Conservation (phyloP, 1,140 invertebrate genomes). For the Drosophila virilis region DNA sequence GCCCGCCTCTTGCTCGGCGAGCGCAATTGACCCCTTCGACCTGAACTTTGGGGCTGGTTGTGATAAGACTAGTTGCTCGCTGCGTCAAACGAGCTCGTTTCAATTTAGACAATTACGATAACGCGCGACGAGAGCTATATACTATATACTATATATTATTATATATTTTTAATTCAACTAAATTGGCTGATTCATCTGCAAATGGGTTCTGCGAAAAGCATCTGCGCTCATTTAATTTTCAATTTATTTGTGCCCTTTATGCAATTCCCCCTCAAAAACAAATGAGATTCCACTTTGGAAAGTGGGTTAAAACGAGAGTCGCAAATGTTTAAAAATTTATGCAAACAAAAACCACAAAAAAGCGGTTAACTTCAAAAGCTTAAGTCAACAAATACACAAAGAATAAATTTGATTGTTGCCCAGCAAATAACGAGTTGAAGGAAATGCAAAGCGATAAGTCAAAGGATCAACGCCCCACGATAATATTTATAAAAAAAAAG, state of each 20-base stretch:
- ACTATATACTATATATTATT: constrained; percentile 39
- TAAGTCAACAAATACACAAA: constrained; percentile 52
- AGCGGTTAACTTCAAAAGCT: constrained; percentile 47
- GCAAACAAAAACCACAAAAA: constrained; percentile 23
- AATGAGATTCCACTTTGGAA: constrained; percentile 40
- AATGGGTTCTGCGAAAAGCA: constrained; percentile 35
- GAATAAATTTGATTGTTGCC: constrained; percentile 70
- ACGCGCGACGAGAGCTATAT: constrained; percentile 20
- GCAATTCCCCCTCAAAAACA: constrained; percentile 38
- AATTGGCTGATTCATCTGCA: constrained; percentile 73
- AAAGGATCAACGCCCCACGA: constrained; percentile 26
- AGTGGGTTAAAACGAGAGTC: constrained; percentile 75
- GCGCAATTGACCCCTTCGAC: constrained; percentile 65
- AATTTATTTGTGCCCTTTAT: constrained; percentile 15
- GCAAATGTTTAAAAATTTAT: constrained; percentile 46
- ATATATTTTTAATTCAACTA: constrained; percentile 67
- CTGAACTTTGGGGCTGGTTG: constrained; percentile 56
- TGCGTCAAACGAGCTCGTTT: constrained; percentile 34
- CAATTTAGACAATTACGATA: constrained; percentile 78
- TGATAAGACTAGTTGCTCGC: constrained; percentile 52
- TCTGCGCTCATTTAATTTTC: constrained; percentile 17
- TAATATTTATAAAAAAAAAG: constrained; percentile 4
- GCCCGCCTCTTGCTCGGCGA: constrained; percentile 15
- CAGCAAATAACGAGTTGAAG: constrained; percentile 21
- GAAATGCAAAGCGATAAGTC: constrained; percentile 14